A percentile compares a stretch with the other conserved stretches of the same genome.
Conservation (phyloP, 1,140 invertebrate species). For the Andrena cerasifolii region DNA sequence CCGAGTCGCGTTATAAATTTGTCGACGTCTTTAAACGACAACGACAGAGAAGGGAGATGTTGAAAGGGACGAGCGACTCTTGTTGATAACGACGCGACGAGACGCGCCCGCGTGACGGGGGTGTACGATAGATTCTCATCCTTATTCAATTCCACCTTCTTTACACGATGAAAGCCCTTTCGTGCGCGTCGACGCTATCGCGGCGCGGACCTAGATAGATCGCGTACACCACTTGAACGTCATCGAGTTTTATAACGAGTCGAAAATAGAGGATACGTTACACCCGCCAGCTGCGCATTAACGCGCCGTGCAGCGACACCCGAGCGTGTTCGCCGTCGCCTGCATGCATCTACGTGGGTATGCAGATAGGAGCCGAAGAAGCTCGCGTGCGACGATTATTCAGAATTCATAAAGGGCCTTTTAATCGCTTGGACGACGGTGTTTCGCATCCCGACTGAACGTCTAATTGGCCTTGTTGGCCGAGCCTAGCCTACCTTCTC, state of each 20-base stretch:
- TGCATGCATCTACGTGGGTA: too few relatives aligned
- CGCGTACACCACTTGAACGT: constrained; percentile 24
- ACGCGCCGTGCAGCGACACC: too few relatives aligned
- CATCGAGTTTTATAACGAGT: constrained; percentile 17
- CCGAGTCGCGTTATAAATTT: too few relatives aligned
- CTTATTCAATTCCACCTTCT: constrained; percentile 35
- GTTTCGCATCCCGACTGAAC: constrained; percentile 16
- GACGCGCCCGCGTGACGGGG: background rate
- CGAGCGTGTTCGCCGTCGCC: too few relatives aligned
- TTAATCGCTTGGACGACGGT: background rate
- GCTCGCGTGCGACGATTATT: constrained; percentile 42
- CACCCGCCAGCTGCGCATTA: background rate
- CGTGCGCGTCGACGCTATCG: constrained; percentile 28
- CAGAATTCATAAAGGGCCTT: constrained; percentile 51
- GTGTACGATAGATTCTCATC: constrained; percentile 33
- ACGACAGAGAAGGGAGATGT: background rate
- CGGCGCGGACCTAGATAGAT: constrained; percentile 11
- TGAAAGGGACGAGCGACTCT: background rate
- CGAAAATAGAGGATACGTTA: background rate
- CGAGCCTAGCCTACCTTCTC: background rate
- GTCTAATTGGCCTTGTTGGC: constrained; percentile 37
- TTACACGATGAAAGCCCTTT: constrained; percentile 6
- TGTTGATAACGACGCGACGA: background rate
- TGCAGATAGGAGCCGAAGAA: background rate
- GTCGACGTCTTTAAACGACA: background rate